Evolutionary conservation across 2,888 invertebrate genomes (phyloP), one percentile per base, ranked within the genome.

Genomic region (Pediacus dermestoides): DNA sequence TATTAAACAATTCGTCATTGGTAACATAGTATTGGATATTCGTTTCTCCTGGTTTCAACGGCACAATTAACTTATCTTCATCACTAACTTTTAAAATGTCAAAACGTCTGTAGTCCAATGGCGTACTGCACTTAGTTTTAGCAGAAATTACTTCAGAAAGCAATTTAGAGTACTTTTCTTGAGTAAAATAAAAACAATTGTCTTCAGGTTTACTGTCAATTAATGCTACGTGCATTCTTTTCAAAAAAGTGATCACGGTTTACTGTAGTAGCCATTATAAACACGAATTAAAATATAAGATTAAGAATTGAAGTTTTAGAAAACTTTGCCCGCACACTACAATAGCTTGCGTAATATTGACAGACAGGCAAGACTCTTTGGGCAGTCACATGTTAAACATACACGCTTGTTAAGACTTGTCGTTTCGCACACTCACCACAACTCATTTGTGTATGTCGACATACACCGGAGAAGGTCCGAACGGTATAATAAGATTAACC

Each of bases 121-220:
- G 45, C 49, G 41, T 42, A 38, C 26, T 50, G 42, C 50, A 46
- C 28, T 48, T 51, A 44, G 8, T 55, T 50, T 50, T 48, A 53
- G 48, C 52, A 48, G 47, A 54, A 45, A 44, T 44, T 32, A 52
- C 44, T 50, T 54, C 47, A 47, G 41, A 52, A 44, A 54, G 23
- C 34, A 51, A 46, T 54, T 52, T 53, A 52, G 46, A 52, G 38
- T 50, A 47, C 35, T 31, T 54, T 44, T 46, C 48, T 44, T 39
- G 41, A 39, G 43, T 38, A 41, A 50, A 50, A 50, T 47, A 42
- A 45, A 53, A 52, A 50, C 52, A 53, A 50, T 50, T 53, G 45
- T 53, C 47, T 50, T 53, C 44, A 47, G 43, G 49, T 45, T 50
- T 53, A 47, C 45, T 41, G 23, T 28, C 39, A 46, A 51, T 50